phyloP scores from a whole-genome alignment of 2,113 vertebrate species.

The Notarius quadriscutis region DNA sequence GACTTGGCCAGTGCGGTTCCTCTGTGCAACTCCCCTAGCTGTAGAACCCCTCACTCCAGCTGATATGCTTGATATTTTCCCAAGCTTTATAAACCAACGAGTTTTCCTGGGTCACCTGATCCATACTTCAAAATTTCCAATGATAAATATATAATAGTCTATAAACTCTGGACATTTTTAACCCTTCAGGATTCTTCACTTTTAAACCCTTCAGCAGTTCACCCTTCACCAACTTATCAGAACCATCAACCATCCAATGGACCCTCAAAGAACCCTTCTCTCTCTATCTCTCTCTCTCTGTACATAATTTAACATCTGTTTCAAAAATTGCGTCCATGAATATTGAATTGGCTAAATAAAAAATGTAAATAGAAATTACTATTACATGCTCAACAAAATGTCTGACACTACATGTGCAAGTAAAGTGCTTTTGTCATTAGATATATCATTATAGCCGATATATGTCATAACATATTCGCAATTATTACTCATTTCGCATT shows the following conservation, averaged over 20 bases:
- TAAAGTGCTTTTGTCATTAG: not conserved
- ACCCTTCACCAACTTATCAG: too few relatives aligned
- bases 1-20: not conserved
- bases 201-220: not conserved
- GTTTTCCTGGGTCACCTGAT: conserved; percentile 1
- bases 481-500: not conserved
- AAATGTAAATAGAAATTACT: not conserved
- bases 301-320: not conserved
- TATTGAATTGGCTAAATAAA: not conserved
- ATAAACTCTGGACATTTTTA: not conserved
- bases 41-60: not conserved
- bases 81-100: not conserved
- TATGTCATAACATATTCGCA: not conserved
- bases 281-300: too few relatives aligned
- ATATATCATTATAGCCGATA: not conserved
- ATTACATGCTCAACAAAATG: not conserved
- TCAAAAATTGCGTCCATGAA: too few relatives aligned
- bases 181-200: not conserved
- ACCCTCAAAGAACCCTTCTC: not conserved
- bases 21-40: not conserved
- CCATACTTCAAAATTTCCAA: conserved; percentile 19
- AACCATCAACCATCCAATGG: too few relatives aligned
- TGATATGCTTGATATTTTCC: not conserved
- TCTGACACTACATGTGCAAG: not conserved
- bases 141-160: not conserved